Evolutionary conservation across 2,113 vertebrate species (phyloP), one percentile per base, ranked within the genome.

Genomic region (Colaptes auratus): DNA sequence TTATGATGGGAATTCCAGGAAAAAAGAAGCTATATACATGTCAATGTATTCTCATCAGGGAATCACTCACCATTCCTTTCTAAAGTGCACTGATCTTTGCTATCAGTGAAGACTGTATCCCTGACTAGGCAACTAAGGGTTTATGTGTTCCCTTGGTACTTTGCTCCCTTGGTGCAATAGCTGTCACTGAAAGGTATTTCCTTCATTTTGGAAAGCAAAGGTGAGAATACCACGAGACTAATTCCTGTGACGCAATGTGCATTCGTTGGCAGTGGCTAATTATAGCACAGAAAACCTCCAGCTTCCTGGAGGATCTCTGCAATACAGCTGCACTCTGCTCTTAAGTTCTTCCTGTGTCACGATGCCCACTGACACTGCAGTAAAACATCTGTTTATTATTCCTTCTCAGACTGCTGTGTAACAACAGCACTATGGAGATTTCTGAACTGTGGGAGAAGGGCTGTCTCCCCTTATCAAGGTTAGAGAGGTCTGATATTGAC

Each of bases 251-350:
- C 0, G 12, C 72, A 82, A 76, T 19, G 25, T 77, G 87, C 13
- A 4, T 80, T 93, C 6, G 15, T 60, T 92, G 91, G 82, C 71
- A 80, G 64, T 28, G n/a, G 65, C 89, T 96, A 96, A 96, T 93
- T 93, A 95, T 93, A 89, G 94, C 84, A 72, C 78, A 73, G 71
- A 53, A 52, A 36, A 91, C 69, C 64, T 67, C 64, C 67, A 63
- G 60, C 63, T 76, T 91, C 39, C 75, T 64, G n/a, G n/a, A 3
- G 55, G 71, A 87, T 61, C 87, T 89, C 87, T 59, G 64, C 74
- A 73, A 3, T 50, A 56, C 1, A 5, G 63, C 60, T 60, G 91
- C 82, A n/a, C 84, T 67, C 71, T 71, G 85, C 81, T 82, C 87
- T 42, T 6, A 52, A 64, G 23, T 89, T 58, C 67, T 86, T 85